Evolutionary conservation across 1,140 invertebrate species (phyloP).

Genomic region (Vanessa atalanta): DNA sequence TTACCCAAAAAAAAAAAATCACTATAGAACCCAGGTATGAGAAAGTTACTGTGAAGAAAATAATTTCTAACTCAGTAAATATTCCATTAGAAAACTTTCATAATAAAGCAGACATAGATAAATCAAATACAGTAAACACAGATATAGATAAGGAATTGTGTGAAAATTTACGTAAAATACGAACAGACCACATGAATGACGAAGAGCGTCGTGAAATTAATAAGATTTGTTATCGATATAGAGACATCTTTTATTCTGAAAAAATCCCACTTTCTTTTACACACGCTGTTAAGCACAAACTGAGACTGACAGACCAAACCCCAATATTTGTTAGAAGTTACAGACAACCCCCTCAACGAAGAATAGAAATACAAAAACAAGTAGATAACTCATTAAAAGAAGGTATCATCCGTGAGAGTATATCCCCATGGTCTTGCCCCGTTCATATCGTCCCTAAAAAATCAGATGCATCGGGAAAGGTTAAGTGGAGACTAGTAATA

Average conservation of each 20-base stretch:
- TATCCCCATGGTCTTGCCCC: slow-evolving; percentile 43
- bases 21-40: not conserved
- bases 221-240: slow-evolving; percentile 33
- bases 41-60: not conserved
- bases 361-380: slow-evolving; percentile 46
- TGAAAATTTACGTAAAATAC: slow-evolving; percentile 13
- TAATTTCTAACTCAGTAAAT: slow-evolving; percentile 6
- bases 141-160: slow-evolving; percentile 5
- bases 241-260: slow-evolving; percentile 46
- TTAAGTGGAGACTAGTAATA: slow-evolving; percentile 10
- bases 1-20: no score
- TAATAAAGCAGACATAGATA: not conserved
- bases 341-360: slow-evolving; percentile 31
- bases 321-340: slow-evolving; percentile 44
- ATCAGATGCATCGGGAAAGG: slow-evolving; percentile 4
- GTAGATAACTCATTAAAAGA: slow-evolving; percentile 44
- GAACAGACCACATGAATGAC: slow-evolving; percentile 15
- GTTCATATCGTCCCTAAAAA: slow-evolving; percentile 40
- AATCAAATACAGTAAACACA: not conserved
- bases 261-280: slow-evolving; percentile 48
- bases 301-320: slow-evolving; percentile 40
- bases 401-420: slow-evolving; percentile 42
- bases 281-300: slow-evolving; percentile 46
- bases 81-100: slow-evolving; percentile 5
- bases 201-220: slow-evolving; percentile 8